These are phyloP conservation scores for Blastobasis adustella DNA, from an alignment of 2,888 invertebrate genomes.

Conservation along the genomic window DNA sequence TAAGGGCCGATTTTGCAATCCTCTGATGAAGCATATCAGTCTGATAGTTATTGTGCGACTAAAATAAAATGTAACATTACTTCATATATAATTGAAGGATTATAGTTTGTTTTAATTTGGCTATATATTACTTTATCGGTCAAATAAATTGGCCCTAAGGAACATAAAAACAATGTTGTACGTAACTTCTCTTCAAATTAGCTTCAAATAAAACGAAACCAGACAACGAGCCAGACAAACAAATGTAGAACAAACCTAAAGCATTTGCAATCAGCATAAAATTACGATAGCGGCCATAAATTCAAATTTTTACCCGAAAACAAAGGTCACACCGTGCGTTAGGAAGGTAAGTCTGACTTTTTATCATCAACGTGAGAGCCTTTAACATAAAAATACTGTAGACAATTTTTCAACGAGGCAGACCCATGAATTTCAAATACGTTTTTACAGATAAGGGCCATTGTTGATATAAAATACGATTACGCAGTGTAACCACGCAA, in stretches of 20 bases:
- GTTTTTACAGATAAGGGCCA: conserved; percentile 63
- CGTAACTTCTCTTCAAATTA: not conserved
- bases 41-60: too few relatives aligned
- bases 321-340: not conserved
- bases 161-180: not conserved
- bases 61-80: too few relatives aligned
- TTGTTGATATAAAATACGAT: conserved; percentile 70
- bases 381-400: not conserved
- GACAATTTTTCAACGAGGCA: not conserved
- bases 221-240: not conserved
- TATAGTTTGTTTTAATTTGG: not conserved
- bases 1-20: too few relatives aligned
- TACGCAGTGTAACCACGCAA: conserved; percentile 63
- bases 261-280: not conserved
- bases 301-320: not conserved
- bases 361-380: not conserved
- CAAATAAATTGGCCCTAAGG: not conserved
- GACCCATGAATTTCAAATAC: conserved; percentile 64
- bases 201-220: not conserved
- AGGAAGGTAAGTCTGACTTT: conserved; percentile 10
- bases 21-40: too few relatives aligned
- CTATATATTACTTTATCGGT: not conserved
- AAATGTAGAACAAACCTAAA: not conserved
- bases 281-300: not conserved
- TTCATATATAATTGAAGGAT: too few relatives aligned